Evolutionary conservation across 2,797 vertebrate genomes (phyloP).

Genomic region (Siniperca obscura): DNA sequence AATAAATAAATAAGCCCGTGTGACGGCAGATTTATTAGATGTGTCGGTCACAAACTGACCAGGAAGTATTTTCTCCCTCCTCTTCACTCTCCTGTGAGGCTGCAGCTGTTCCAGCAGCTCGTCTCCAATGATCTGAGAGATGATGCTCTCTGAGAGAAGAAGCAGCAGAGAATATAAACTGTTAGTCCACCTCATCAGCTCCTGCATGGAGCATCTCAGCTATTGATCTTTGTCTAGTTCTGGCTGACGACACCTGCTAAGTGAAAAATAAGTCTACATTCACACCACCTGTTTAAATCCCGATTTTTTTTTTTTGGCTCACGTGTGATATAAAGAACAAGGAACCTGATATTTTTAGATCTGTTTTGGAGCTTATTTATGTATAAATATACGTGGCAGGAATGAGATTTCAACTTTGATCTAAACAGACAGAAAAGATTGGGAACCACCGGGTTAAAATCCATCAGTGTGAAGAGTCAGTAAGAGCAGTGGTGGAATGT

Average conservation of each 20-base stretch:
- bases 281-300: not conserved
- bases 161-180: fast-evolving
- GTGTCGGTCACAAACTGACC: slow-evolving; percentile 53
- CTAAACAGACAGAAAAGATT: not conserved
- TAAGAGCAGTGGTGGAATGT: too few relatives aligned
- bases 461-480: not conserved
- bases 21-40: not conserved
- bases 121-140: slow-evolving; percentile 82
- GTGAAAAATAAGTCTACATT: not conserved
- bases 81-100: slow-evolving; percentile 83
- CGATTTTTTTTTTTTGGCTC: not conserved
- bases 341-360: not conserved
- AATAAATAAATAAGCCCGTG: too few relatives aligned
- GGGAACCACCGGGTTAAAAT: not conserved
- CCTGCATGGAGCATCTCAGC: not conserved
- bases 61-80: slow-evolving; percentile 84
- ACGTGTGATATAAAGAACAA: not conserved
- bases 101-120: slow-evolving; percentile 82
- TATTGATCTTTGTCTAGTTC: not conserved
- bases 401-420: not conserved
- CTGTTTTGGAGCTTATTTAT: not conserved
- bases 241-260: not conserved
- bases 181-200: not conserved
- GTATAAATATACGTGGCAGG: not conserved
- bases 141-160: slow-evolving; percentile 68